Evolutionary conservation across 2,797 vertebrate species (phyloP), one percentile per base, ranked within the genome.

Genomic region (Premnoplex brunnescens): DNA sequence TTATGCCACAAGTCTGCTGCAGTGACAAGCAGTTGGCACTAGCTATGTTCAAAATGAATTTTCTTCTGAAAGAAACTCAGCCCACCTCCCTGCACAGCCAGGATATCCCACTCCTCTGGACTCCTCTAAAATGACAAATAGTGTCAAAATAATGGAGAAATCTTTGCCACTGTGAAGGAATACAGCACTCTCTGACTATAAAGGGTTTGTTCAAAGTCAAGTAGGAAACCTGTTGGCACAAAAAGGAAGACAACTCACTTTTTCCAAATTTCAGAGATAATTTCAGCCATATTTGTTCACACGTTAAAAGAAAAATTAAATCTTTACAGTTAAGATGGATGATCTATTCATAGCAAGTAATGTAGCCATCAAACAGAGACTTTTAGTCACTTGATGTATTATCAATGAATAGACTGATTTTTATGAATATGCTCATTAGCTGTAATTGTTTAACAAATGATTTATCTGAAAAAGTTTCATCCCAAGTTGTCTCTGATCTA

Each of bases 361-460:
- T 81, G 73, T 86, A 93, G 76, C 80, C 79, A 89, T 95, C 93
- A 95, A 91, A 94, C 87, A 91, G 23, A 94, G 79, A 78, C 63
- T 94, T 95, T 69, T 67, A 96, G 91, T 92, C 66, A 84, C 66
- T 95, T 86, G 82, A 92, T 92, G 41, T 52, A 92, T 96, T 88
- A 93, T 92, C 95, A 94, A 93, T 96, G 96, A 93, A 91, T 55
- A 94, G 95, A 67, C 67, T 96, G 94, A 96, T 96, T 97, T 93
- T 95, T 93, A 94, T 97, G 96, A 97, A 96, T 97, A 88, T 59
- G 69, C 91, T 96, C 95, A 88, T 96, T 97, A 96, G 89, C 27
- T 67, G 48, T 94, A 97, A 97, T 96, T 96, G 85, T 97, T 96
- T 81, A 96, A 93, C 95, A 93, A 94, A 93, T 92, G 37, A 93